Base-by-base conservation (phyloP, 2,113 vertebrate species). In the Aegotheles bennettii region DNA sequence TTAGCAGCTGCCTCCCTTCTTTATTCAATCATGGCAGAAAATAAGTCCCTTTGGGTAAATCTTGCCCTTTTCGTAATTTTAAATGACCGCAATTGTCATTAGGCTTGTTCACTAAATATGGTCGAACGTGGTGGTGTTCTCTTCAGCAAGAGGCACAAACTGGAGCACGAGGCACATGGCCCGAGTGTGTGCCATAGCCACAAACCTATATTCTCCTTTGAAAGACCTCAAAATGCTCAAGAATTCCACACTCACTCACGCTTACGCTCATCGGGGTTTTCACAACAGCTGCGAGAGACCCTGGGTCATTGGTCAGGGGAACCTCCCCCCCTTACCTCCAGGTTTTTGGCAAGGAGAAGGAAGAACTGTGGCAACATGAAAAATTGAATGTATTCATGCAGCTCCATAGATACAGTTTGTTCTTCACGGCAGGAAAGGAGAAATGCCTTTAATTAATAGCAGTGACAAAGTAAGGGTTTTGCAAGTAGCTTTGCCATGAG, bases 1-100 rank as follows among this genome's bases (percentile, higher is more conserved):
- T 87, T 38, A 50, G 83, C 97, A 96, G 70, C 97, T 98, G 97
- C 97, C 97, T 93, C 79, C 84, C 93, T 96, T 96, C 97, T 96
- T 97, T 96, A 97, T 93, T 97, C 96, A 97, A 96, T 98, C 97
- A 97, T 90, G 89, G 94, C 87, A 87, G 90, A 87, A 96, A 94
- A 97, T 47, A 56, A 88, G 94, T 76, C 95, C 93, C 93, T 94
- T 54, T 45, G 91, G 94, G 97, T 94, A 87, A 95, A 96, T 86
- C 63, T 53, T 94, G 86, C 67, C 87, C 93, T 95, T 97, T 93
- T 47, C 7, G 42, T 96, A 91, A 97, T 97, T 98, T 95, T 36
- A 95, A 95, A 95, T 87, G 96, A 96, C 95, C 77, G 84, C 96
- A 94, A 96, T 96, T 94, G 97, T 94, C 77, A 96, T 97, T 96